phyloP scores from a whole-genome alignment of 2,888 invertebrate genomes.

The Epistrophe grossulariae region DNA sequence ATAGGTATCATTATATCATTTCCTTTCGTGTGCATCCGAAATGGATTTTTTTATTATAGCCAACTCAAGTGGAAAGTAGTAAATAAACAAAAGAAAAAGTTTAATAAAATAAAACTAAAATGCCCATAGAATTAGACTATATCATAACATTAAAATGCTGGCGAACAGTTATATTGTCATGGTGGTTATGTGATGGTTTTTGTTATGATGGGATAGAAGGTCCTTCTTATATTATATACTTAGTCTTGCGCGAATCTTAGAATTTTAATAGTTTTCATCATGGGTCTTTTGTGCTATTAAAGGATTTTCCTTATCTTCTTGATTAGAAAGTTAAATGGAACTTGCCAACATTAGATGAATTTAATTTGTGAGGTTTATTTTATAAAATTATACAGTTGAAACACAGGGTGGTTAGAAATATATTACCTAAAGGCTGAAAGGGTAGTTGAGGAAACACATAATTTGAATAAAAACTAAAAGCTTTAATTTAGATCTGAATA shows the following conservation, averaged over 20 bases:
- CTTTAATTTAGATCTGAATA: too few species aligned
- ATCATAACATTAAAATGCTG: conserved; percentile 66
- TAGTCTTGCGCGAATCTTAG: conserved; percentile 18
- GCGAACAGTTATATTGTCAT: conserved; percentile 64
- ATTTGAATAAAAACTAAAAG: too few species aligned
- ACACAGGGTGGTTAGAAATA: background rate
- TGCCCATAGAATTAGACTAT: conserved; percentile 70
- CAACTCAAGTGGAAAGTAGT: conserved; percentile 75
- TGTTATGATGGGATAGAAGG: background rate
- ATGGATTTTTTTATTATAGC: conserved; percentile 58
- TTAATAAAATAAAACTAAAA: conserved; percentile 74
- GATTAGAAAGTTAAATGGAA: conserved; percentile 26
- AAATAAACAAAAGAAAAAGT: conserved; percentile 67
- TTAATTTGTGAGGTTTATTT: background rate
- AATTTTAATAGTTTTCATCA: conserved; percentile 35
- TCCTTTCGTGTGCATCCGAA: conserved; percentile 55
- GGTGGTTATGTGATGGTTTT: background rate
- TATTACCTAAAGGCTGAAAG: background rate
- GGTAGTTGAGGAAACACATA: background rate
- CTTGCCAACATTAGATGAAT: conserved; percentile 16
- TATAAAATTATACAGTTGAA: background rate
- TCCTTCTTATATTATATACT: background rate
- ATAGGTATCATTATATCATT: background rate
- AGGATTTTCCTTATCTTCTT: conserved; percentile 32
- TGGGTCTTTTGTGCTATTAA: conserved; percentile 20